Conservation (phyloP, 2,888 invertebrate genomes). For the Caprella mutica region DNA sequence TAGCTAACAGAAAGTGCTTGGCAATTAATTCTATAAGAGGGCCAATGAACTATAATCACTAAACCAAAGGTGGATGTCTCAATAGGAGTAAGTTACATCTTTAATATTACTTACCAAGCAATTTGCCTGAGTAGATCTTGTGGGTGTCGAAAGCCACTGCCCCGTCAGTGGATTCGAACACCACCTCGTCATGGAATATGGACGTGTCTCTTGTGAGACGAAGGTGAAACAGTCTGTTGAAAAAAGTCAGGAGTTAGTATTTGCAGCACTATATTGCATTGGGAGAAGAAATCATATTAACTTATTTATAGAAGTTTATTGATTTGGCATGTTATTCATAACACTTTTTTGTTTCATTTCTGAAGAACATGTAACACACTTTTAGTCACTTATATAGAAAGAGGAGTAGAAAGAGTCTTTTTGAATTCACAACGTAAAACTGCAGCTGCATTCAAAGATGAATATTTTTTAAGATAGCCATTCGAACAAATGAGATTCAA, state of each 20-base stretch:
- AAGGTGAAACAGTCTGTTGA: slow-evolving; percentile 61
- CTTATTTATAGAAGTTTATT: neutral
- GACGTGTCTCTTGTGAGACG: slow-evolving; percentile 57
- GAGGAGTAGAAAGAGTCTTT: neutral
- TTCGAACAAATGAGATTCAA: too few relatives aligned
- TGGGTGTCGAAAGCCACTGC: slow-evolving; percentile 58
- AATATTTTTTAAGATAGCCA: too few relatives aligned
- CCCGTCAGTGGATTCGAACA: slow-evolving; percentile 59
- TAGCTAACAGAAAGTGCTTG: too few relatives aligned
- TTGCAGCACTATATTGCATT: neutral
- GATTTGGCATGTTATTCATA: neutral
- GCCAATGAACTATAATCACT: too few relatives aligned
- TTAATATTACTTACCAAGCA: slow-evolving; percentile 55
- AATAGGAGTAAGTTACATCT: too few relatives aligned
- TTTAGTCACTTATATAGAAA: neutral
- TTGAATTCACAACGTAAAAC: too few relatives aligned
- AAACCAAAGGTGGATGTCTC: too few relatives aligned
- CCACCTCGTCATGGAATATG: slow-evolving; percentile 62
- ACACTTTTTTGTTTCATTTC: neutral
- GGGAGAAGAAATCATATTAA: neutral
- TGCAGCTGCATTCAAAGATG: too few relatives aligned
- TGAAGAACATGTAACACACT: neutral
- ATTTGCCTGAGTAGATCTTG: slow-evolving; percentile 61
- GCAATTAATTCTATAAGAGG: too few relatives aligned
- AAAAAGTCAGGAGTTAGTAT: neutral